These are phyloP conservation scores for Drosophila maculinotata DNA, from an alignment of 2,888 invertebrate species.

Conservation along the genomic window DNA sequence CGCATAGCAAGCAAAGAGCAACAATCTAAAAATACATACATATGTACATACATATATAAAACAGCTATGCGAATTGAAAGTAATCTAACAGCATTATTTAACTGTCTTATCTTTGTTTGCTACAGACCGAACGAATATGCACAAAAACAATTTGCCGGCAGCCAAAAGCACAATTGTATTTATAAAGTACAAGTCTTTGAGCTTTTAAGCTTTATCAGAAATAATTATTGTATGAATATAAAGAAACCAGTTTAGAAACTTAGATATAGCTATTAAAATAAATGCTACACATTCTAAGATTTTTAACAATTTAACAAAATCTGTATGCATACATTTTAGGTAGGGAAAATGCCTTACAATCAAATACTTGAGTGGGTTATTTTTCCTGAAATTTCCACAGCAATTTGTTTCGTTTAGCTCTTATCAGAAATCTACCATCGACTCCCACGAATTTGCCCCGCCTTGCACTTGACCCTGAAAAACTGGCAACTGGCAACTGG, in stretches of 20 bases:
- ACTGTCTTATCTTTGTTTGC: background rate
- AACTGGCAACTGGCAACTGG: constrained; percentile 23
- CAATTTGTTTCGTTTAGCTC: constrained; percentile 6
- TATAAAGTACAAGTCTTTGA: background rate
- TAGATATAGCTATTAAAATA: background rate
- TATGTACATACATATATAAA: no score
- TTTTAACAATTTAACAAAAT: no score
- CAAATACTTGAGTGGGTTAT: background rate
- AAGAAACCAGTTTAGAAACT: background rate
- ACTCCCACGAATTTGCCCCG: constrained; percentile 31
- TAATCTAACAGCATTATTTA: background rate
- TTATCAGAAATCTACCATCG: constrained; percentile 37
- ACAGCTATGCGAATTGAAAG: background rate
- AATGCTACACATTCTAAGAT: background rate
- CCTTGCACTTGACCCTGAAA: constrained; percentile 62
- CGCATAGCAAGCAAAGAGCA: background rate
- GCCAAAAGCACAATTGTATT: constrained; percentile 8
- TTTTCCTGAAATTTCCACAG: background rate
- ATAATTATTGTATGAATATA: background rate
- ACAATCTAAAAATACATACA: constrained; percentile 2
- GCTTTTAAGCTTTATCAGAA: constrained; percentile 7
- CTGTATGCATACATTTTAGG: no score
- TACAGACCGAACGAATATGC: background rate
- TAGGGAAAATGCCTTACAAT: background rate
- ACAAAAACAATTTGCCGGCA: background rate